phyloP scores from a whole-genome alignment of 92 coral and sea anemone species.

The Bergia puertoricense region DNA sequence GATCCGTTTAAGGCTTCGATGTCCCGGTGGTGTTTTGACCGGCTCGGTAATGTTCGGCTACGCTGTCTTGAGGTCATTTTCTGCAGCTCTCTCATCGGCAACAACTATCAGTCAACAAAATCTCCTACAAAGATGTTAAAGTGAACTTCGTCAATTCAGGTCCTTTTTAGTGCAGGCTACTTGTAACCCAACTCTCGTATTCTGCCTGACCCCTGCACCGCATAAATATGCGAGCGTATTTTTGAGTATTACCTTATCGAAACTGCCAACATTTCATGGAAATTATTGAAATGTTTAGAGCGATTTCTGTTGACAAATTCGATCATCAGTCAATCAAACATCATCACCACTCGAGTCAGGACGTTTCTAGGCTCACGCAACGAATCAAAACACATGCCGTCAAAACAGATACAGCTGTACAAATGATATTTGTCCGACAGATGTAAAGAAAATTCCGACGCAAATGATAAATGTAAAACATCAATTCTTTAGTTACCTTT shows the following conservation, averaged over 20 bases:
- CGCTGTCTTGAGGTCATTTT: constrained; percentile 52
- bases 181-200: background rate
- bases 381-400: background rate
- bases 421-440: background rate
- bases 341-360: constrained; percentile 4
- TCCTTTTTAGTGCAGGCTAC: background rate
- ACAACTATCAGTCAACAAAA: background rate
- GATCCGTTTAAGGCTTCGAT: background rate
- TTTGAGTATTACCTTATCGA: constrained; percentile 29
- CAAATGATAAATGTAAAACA: background rate
- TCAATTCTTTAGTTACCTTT: background rate
- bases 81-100: constrained; percentile 38
- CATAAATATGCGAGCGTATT: constrained; percentile 21
- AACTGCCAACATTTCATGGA: constrained; percentile 38
- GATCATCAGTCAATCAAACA: background rate
- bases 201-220: background rate
- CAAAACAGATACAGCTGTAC: background rate
- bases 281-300: constrained; percentile 31
- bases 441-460: background rate
- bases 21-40: constrained; percentile 39
- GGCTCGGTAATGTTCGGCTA: constrained; percentile 57
- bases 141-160: background rate
- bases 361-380: constrained; percentile 14
- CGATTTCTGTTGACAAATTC: constrained; percentile 15
- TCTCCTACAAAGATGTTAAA: constrained; percentile 12